A percentile compares a stretch with the other conserved stretches of the same genome.
Conservation (phyloP, 2,797 vertebrate genomes). For the Holocentrus rufus region DNA sequence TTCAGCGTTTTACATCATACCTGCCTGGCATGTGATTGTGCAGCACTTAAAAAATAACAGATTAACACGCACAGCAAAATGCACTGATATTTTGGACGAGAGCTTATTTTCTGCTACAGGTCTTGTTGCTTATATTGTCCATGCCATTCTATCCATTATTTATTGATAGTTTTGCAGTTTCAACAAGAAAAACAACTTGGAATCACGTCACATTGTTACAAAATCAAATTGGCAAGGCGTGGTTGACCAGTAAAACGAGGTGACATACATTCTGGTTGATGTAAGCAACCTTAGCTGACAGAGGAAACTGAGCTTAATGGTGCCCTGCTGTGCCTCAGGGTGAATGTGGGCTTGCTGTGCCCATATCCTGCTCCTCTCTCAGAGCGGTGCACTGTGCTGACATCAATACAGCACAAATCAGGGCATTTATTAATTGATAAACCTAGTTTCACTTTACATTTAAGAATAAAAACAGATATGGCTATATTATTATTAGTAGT, state of each 20-base stretch:
- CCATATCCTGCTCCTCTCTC: slow-evolving; percentile 73
- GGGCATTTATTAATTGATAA: not conserved
- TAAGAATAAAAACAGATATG: too few species aligned
- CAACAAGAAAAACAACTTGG: not conserved
- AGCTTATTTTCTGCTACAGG: not conserved
- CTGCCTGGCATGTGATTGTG: slow-evolving; percentile 32
- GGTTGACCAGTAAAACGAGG: slow-evolving; percentile 17
- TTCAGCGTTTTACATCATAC: slow-evolving; percentile 8
- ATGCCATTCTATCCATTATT: not conserved
- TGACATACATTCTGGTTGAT: slow-evolving; percentile 58
- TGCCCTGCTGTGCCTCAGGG: slow-evolving; percentile 69
- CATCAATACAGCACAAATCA: slow-evolving; percentile 22
- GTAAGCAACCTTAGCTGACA: slow-evolving; percentile 69
- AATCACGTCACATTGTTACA: slow-evolving; percentile 22
- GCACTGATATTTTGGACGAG: not conserved
- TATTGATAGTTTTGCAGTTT: not conserved
- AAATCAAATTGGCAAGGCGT: slow-evolving; percentile 31
- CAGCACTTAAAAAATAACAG: not conserved
- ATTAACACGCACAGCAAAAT: slow-evolving; percentile 1
- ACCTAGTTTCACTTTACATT: not conserved
- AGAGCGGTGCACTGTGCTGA: slow-evolving; percentile 41
- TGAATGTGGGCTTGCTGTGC: slow-evolving; percentile 71
- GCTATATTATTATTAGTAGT: too few species aligned
- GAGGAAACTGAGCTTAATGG: slow-evolving; percentile 69
- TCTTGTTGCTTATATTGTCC: too few species aligned